These are phyloP conservation scores for Otocyon megalotis DNA, from an alignment of 2,113 vertebrate genomes.

Conservation along the genomic window DNA sequence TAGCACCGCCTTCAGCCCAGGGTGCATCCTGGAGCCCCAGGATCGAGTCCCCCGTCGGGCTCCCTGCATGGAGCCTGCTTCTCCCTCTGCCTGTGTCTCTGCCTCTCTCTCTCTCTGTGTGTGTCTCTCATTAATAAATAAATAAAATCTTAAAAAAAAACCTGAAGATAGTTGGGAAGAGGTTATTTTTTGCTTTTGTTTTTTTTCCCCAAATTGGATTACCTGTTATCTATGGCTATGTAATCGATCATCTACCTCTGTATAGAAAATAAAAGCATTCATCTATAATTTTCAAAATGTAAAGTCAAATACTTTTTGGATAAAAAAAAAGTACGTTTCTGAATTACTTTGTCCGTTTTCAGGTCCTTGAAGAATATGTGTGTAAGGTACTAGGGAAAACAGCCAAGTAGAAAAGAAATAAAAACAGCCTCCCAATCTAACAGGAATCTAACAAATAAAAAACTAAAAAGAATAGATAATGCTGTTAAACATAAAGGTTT, in stretches of 20 bases:
- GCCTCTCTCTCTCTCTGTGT: too few species aligned
- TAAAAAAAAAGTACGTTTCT: not conserved
- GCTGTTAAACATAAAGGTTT: not conserved
- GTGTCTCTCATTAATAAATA: not conserved
- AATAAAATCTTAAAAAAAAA: not conserved
- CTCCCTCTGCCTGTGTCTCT: too few species aligned
- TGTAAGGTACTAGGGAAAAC: not conserved
- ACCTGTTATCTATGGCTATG: not conserved
- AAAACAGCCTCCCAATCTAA: slow-evolving; percentile 20
- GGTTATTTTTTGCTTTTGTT: not conserved
- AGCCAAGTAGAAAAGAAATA: slow-evolving; percentile 11
- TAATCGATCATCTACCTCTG: not conserved
- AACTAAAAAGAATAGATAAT: slow-evolving; percentile 33
- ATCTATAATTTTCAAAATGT: slow-evolving; percentile 3
- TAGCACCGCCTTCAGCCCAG: too few species aligned
- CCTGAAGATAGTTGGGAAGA: not conserved
- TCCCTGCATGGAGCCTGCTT: too few species aligned
- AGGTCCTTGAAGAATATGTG: not conserved
- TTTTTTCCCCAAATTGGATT: not conserved
- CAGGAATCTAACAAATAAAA: slow-evolving; percentile 15
- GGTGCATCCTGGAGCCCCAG: too few species aligned
- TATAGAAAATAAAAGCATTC: not conserved
- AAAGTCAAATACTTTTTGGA: not conserved
- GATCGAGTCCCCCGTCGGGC: too few species aligned
- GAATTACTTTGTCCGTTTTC: not conserved